A percentile compares a stretch with the other conserved stretches of the same genome.
phyloP scores from a whole-genome alignment of 2,797 vertebrate species.

The Labroides dimidiatus region DNA sequence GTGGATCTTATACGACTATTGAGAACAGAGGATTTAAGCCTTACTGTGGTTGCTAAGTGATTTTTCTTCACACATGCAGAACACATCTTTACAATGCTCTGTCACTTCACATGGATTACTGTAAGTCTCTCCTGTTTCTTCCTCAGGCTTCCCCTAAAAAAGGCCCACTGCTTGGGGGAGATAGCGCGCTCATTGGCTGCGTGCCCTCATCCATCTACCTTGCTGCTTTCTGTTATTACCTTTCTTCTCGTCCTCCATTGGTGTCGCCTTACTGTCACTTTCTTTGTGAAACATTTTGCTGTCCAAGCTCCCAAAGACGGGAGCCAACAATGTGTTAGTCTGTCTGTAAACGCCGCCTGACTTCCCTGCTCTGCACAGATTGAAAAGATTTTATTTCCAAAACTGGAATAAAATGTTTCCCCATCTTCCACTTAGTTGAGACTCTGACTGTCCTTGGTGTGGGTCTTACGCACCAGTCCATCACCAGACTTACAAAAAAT shows the following conservation, averaged over 20 bases:
- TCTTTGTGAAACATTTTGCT: constrained; percentile 2
- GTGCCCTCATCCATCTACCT: constrained; percentile 4
- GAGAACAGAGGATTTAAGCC: neutral
- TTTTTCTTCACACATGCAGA: neutral
- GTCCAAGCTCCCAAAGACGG: neutral
- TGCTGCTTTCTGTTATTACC: too few species aligned
- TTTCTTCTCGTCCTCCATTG: neutral
- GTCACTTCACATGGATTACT: constrained; percentile 7
- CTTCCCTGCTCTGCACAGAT: neutral
- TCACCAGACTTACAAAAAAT: neutral
- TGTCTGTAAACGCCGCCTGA: neutral
- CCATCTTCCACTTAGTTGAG: neutral
- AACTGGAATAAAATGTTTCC: neutral
- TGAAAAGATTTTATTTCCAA: neutral
- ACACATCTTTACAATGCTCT: too few species aligned
- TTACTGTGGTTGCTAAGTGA: neutral
- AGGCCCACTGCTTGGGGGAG: too few species aligned
- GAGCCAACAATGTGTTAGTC: neutral
- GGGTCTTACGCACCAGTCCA: neutral
- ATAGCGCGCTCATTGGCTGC: constrained; percentile 24
- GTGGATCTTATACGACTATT: neutral
- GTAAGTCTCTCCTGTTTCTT: constrained; percentile 13
- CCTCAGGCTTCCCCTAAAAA: too few species aligned
- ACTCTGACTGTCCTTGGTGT: too few species aligned
- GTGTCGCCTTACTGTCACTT: constrained; percentile 10